These are phyloP conservation scores for Platysternon megacephalum DNA, from an alignment of 2,113 vertebrate species.

Conservation along the genomic window DNA sequence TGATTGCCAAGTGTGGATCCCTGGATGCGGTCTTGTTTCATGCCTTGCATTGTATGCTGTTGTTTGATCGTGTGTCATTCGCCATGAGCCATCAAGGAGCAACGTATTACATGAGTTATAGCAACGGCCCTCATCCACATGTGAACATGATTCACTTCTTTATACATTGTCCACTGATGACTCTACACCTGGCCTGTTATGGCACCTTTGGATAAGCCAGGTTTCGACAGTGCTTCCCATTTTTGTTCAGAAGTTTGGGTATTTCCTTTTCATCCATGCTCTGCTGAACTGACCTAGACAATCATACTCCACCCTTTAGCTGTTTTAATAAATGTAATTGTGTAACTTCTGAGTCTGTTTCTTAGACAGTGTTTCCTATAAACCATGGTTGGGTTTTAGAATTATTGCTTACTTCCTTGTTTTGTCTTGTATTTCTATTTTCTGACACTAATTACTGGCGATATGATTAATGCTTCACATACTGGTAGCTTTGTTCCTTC, in stretches of 20 bases:
- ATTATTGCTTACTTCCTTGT: constrained; percentile 70
- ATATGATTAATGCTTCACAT: constrained; percentile 79
- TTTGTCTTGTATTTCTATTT: constrained; percentile 74
- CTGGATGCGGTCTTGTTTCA: neutral
- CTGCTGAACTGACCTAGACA: neutral
- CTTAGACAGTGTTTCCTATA: constrained; percentile 38
- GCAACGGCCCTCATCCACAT: neutral
- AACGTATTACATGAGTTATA: neutral
- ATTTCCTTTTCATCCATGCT: neutral
- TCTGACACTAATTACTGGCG: constrained; percentile 76
- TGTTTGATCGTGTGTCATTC: neutral
- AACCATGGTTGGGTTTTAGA: constrained; percentile 52
- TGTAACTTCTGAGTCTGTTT: constrained; percentile 17
- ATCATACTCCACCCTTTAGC: neutral
- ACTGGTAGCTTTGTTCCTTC: constrained; percentile 75
- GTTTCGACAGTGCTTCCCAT: neutral
- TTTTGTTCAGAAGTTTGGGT: neutral
- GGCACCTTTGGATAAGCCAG: neutral
- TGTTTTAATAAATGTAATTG: neutral
- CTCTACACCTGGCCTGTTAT: fast-evolving
- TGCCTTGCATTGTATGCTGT: neutral
- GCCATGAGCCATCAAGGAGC: neutral
- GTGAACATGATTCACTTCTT: neutral
- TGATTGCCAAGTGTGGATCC: neutral
- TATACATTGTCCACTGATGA: neutral